Evolutionary conservation across 2,888 invertebrate species (phyloP).

Genomic region (Apotomis capreana): DNA sequence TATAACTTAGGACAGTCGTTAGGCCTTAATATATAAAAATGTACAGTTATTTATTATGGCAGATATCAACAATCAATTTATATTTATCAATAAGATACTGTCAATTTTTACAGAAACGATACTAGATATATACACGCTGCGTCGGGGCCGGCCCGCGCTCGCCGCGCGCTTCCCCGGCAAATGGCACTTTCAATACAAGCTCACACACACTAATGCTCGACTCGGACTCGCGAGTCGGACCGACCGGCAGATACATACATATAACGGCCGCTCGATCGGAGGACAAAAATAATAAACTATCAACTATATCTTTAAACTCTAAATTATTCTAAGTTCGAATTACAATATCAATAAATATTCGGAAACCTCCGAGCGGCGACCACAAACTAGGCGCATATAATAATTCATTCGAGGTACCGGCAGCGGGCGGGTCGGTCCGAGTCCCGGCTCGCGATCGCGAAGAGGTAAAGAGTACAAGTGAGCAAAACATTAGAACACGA

Average conservation of each 20-base stretch:
- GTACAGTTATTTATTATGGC: conserved; percentile 81
- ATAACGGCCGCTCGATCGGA: conserved; percentile 49
- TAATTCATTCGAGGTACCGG: conserved; percentile 55
- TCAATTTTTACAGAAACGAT: conserved; percentile 47
- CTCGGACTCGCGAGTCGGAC: conserved; percentile 44
- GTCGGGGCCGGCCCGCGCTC: conserved; percentile 60
- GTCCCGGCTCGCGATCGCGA: conserved; percentile 45
- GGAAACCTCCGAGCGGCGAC: conserved; percentile 52
- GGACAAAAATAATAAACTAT: conserved; percentile 53
- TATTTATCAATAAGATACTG: conserved; percentile 71
- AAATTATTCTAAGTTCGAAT: conserved; percentile 57
- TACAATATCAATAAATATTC: conserved; percentile 64
- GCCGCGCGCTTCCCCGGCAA: conserved; percentile 50
- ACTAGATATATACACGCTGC: conserved; percentile 60
- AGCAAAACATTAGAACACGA: conserved; percentile 50
- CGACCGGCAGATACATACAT: conserved; percentile 42
- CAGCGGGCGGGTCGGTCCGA: conserved; percentile 48
- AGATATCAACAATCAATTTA: conserved; percentile 81
- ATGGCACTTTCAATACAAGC: conserved; percentile 69
- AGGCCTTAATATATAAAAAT: conserved; percentile 79
- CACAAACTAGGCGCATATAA: conserved; percentile 54
- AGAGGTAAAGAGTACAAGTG: conserved; percentile 47
- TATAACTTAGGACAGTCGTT: conserved; percentile 80
- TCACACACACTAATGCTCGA: conserved; percentile 41
- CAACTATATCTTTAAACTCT: conserved; percentile 44